Percentiles rank a stretch among this genome's conserved stretches.
Evolutionary conservation across 2,888 invertebrate species (phyloP).

Genomic region (Geotrupes spiniger): DNA sequence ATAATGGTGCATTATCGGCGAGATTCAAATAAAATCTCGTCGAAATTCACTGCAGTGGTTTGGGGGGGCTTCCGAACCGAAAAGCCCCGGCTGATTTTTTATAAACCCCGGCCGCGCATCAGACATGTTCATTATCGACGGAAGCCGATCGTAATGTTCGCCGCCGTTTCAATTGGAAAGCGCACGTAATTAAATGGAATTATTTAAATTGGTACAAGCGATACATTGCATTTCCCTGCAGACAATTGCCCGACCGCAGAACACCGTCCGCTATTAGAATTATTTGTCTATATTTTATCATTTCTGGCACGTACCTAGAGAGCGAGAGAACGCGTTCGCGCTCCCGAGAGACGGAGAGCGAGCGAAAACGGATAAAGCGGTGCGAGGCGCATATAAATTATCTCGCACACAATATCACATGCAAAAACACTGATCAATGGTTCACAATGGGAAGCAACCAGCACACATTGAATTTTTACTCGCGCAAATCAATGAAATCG

Average conservation of each 20-base stretch:
- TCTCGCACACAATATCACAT: conserved; percentile 39
- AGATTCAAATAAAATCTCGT: too few relatives aligned
- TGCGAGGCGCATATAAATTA: conserved; percentile 36
- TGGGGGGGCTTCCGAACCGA: too few relatives aligned
- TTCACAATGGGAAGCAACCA: conserved; percentile 35
- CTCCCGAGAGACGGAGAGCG: background rate
- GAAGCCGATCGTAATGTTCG: background rate
- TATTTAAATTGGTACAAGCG: conserved; percentile 6
- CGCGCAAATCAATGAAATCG: conserved; percentile 27
- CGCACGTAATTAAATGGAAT: conserved; percentile 5
- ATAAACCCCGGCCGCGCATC: too few relatives aligned
- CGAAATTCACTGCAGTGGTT: too few relatives aligned
- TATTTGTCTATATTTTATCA: conserved; percentile 39
- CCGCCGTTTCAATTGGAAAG: conserved; percentile 4
- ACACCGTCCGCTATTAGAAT: conserved; percentile 29
- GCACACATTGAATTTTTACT: conserved; percentile 32
- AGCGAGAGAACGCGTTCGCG: too few relatives aligned
- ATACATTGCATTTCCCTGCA: conserved; percentile 6
- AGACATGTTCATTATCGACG: background rate
- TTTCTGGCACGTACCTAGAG: conserved; percentile 32
- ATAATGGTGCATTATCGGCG: too few relatives aligned
- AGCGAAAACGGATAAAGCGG: conserved; percentile 16
- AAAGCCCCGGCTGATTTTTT: too few relatives aligned
- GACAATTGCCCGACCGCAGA: conserved; percentile 6
- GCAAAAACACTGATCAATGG: conserved; percentile 42